Evolutionary conservation across 2,888 invertebrate genomes (phyloP), one percentile per base, ranked within the genome.

Genomic region (Dexiosoma caninum): DNA sequence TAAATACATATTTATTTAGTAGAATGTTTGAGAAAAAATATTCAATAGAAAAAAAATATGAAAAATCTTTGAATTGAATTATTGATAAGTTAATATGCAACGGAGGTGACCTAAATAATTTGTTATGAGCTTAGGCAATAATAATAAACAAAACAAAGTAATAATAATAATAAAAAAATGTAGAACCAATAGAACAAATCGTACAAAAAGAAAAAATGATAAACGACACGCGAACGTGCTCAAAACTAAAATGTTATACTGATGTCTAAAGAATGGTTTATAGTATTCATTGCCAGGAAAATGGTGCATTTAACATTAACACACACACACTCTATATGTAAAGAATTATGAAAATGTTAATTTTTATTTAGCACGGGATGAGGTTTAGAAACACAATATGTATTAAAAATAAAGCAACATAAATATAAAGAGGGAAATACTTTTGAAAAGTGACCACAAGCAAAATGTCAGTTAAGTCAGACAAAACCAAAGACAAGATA

Each of bases 31-130:
- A 35, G 27, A 60, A 69, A 76, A 72, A 67, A n/a, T 75, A 59
- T 69, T 53, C 53, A 55, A 66, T 76, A 69, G 21, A 55, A 30
- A 59, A 60, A 12, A 21, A 66, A 21, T 2, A 30, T 46, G 55
- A 69, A 74, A 74, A 80, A 74, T 72, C 62, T 77, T 82, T 84
- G 83, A 84, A 84, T 82, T 84, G 83, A 84, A 84, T 84, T 83
- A 84, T 84, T 83, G 84, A 84, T 84, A 84, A 84, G 84, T 83
- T 84, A 84, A 84, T 84, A 83, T 82, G 83, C 82, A 80, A 78
- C 81, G 72, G 82, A 82, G 81, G 69, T 84, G 84, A 84, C 84
- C 84, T 74, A 84, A 83, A 84, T 84, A 83, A 84, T 83, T 84
- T 84, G 82, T 84, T 82, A 82, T 66, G 72, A 72, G 80, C 75